phyloP scores from a whole-genome alignment of 2,888 invertebrate species.

The Eupithecia centaureata region DNA sequence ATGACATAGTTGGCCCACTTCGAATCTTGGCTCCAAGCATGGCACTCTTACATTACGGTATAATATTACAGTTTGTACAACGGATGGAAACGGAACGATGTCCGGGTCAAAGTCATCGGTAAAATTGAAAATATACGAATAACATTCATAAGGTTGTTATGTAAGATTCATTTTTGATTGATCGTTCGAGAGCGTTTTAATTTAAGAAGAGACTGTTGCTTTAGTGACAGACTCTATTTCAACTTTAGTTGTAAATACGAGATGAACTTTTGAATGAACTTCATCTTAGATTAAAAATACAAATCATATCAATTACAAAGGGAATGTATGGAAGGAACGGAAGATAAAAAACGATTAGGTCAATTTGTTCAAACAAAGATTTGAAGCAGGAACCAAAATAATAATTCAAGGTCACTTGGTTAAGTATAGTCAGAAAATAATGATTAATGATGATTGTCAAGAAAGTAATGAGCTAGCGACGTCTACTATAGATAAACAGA shows the following conservation, averaged over 20 bases:
- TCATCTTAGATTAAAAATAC: no score
- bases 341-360: not conserved
- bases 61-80: conserved; percentile 67
- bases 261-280: no score
- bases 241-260: not conserved
- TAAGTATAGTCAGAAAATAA: not conserved
- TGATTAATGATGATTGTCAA: not conserved
- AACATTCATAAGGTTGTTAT: not conserved
- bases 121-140: conserved; percentile 16
- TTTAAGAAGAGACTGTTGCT: not conserved
- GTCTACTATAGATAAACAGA: not conserved
- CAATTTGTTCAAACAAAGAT: not conserved
- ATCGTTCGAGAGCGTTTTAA: conserved; percentile 2
- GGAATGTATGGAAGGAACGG: not conserved
- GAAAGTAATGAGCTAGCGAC: not conserved
- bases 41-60: conserved; percentile 76
- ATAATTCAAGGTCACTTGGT: not conserved
- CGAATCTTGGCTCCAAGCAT: conserved; percentile 60
- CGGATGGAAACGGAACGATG: conserved; percentile 67
- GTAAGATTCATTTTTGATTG: conserved; percentile 9
- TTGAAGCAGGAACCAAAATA: not conserved
- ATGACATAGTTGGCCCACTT: conserved; percentile 76
- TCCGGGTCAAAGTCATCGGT: conserved; percentile 72
- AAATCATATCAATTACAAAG: not conserved
- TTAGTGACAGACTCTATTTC: not conserved